These are phyloP conservation scores for Orthosia gothica DNA, from an alignment of 2,888 invertebrate species.

Conservation along the genomic window DNA sequence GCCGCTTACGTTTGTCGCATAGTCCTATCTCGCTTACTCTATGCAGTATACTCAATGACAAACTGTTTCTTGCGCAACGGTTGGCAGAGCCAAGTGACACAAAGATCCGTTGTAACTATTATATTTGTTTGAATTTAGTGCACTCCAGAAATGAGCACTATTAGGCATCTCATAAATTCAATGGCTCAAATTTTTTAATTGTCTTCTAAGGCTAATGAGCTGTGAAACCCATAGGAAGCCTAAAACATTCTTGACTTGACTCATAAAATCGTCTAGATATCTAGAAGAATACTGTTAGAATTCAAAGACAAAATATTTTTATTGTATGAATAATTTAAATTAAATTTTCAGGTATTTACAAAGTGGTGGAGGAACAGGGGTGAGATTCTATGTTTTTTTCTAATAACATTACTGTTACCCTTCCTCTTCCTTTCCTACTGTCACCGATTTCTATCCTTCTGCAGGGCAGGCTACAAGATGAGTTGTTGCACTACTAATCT, in stretches of 20 bases:
- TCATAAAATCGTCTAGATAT: no score
- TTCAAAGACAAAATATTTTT: background rate
- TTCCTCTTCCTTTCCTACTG: constrained; percentile 43
- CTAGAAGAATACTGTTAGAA: background rate
- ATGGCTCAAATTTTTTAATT: background rate
- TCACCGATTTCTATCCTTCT: constrained; percentile 55
- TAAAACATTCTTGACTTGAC: no score
- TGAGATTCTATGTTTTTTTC: constrained; percentile 69
- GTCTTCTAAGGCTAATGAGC: background rate
- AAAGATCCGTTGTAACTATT: no score
- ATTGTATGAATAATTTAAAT: constrained; percentile 8
- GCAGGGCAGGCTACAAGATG: constrained; percentile 82
- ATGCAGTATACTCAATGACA: no score
- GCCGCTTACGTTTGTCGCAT: no score
- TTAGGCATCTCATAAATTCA: background rate
- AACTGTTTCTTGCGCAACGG: no score
- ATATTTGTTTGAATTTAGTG: no score
- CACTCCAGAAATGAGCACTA: no score
- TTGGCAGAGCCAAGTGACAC: no score
- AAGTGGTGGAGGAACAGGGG: constrained; percentile 80
- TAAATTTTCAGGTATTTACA: constrained; percentile 82
- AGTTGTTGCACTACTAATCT: constrained; percentile 83
- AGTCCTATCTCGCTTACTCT: no score
- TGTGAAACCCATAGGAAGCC: no score
- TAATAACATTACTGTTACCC: background rate